phyloP scores from a whole-genome alignment of 2,113 vertebrate species.

The Cyrtonyx montezumae region DNA sequence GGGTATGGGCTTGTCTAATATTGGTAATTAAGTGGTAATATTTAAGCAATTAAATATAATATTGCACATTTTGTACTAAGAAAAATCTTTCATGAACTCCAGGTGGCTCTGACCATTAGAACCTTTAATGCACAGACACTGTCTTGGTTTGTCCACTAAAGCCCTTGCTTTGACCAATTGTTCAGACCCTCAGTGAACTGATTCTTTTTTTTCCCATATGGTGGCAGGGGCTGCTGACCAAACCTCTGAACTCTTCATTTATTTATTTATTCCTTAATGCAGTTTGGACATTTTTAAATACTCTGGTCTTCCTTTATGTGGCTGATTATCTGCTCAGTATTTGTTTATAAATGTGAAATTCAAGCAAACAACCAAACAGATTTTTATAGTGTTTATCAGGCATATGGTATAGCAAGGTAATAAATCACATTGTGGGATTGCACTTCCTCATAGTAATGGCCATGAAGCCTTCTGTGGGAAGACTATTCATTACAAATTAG shows the following conservation, averaged over 20 bases:
- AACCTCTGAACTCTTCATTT: not conserved
- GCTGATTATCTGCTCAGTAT: slow-evolving; percentile 1
- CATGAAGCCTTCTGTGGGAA: not conserved
- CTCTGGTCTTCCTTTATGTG: not conserved
- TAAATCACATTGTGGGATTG: not conserved
- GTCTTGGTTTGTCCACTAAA: not conserved
- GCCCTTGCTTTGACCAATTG: not conserved
- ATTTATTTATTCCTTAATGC: not conserved
- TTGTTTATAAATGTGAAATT: not conserved
- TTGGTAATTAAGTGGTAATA: not conserved
- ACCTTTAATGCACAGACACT: not conserved
- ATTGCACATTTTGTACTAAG: not conserved
- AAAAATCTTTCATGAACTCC: not conserved
- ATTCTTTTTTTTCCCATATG: not conserved
- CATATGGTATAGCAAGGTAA: slow-evolving; percentile 5
- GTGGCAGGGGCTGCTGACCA: not conserved
- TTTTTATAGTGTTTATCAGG: slow-evolving; percentile 9
- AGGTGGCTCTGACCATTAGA: not conserved
- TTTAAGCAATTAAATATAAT: not conserved
- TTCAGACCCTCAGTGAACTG: not conserved
- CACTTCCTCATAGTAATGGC: slow-evolving; percentile 38
- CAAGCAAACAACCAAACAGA: not conserved
- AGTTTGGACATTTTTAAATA: not conserved
- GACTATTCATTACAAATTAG: slow-evolving; percentile 42
- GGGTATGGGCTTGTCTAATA: not conserved